Evolutionary conservation across 2,888 invertebrate species (phyloP).

Genomic region (Gonocerus acuteangulatus): DNA sequence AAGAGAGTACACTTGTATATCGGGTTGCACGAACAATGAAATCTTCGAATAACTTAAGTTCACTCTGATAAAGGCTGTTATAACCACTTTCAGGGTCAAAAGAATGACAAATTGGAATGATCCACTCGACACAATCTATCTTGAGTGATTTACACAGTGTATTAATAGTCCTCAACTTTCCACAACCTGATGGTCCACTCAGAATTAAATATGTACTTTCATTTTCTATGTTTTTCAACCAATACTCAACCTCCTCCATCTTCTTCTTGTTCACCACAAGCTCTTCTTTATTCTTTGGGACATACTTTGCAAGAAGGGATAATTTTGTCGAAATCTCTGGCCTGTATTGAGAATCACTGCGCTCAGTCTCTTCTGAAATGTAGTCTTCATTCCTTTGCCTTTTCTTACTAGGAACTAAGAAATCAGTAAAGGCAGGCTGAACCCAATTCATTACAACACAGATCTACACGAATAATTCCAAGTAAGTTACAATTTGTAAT

Average conservation of each 20-base stretch:
- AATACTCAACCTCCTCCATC: slow-evolving; percentile 29
- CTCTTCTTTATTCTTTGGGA: slow-evolving; percentile 26
- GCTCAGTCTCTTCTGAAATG: not conserved
- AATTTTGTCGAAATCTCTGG: not conserved
- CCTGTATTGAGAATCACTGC: not conserved
- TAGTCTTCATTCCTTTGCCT: slow-evolving; percentile 6
- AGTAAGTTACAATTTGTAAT: too few species aligned
- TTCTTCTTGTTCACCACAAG: slow-evolving; percentile 32
- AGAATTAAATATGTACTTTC: slow-evolving; percentile 24
- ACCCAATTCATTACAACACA: slow-evolving; percentile 30
- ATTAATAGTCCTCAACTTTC: slow-evolving; percentile 29
- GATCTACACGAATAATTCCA: not conserved
- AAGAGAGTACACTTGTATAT: slow-evolving; percentile 27
- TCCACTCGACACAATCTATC: slow-evolving; percentile 30
- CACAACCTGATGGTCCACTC: slow-evolving; percentile 30
- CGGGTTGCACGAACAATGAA: slow-evolving; percentile 29
- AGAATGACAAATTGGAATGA: not conserved
- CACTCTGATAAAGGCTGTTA: slow-evolving; percentile 13
- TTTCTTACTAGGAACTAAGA: slow-evolving; percentile 24
- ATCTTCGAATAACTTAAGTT: slow-evolving; percentile 29
- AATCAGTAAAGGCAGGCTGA: slow-evolving; percentile 28
- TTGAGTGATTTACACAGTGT: slow-evolving; percentile 28
- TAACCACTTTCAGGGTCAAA: slow-evolving; percentile 17
- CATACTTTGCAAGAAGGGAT: not conserved
- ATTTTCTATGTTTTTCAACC: slow-evolving; percentile 25